phyloP scores from a whole-genome alignment of 2,888 invertebrate species.

The Barypeithes pellucidus region DNA sequence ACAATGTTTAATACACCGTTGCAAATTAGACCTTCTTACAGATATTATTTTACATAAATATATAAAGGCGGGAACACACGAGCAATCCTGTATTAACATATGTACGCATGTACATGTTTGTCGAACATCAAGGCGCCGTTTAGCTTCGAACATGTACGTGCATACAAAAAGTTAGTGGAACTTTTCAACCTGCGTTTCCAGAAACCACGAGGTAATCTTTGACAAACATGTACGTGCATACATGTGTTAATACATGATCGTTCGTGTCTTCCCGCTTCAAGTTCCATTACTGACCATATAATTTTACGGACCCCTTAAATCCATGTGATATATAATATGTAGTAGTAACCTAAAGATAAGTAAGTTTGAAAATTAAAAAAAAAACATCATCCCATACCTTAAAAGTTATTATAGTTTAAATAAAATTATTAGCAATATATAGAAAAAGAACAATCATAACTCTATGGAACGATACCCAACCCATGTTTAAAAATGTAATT shows the following conservation, averaged over 20 bases:
- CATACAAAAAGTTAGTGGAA: not conserved
- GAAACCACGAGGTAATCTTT: no score
- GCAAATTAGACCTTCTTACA: no score
- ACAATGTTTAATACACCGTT: no score
- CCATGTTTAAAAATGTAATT: constrained; percentile 1
- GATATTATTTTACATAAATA: no score
- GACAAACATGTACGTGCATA: no score
- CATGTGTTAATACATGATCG: no score
- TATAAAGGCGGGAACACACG: no score
- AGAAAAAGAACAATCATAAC: constrained; percentile 36
- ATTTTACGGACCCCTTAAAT: constrained; percentile 40
- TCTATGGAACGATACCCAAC: constrained; percentile 7
- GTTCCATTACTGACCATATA: constrained; percentile 26
- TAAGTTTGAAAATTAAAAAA: constrained; percentile 1
- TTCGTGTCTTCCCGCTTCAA: no score
- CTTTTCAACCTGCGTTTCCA: not conserved
- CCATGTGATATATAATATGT: constrained; percentile 31
- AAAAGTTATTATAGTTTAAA: constrained; percentile 11
- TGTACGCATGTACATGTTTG: not conserved
- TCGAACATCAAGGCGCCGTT: not conserved
- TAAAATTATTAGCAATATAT: constrained; percentile 33
- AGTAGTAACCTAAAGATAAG: constrained; percentile 2
- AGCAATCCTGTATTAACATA: not conserved
- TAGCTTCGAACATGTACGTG: not conserved
- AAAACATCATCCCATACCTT: not conserved